Base-by-base conservation (phyloP, 2,888 invertebrate species). In the Seira musarum region DNA sequence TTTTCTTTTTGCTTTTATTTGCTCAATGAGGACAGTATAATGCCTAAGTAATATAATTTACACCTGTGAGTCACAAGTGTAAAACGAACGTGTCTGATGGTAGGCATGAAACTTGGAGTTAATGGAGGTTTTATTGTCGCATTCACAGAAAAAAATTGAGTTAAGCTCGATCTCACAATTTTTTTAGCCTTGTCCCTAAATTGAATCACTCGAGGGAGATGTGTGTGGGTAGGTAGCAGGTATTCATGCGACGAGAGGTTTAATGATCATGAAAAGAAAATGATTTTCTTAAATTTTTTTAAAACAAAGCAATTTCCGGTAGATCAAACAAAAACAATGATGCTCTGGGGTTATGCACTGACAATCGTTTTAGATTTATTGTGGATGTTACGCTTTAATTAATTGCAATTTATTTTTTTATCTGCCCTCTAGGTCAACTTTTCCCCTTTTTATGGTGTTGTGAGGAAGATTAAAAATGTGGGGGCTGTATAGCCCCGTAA, bases 401-500 rank as follows among this genome's bases (percentile, higher is more conserved):
- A 24, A 66, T 40, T 66, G 66, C 61, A 40, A 22, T 69, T 46
- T 19, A 46, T 66, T 6, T 25, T 77, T 70, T 80, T 68, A 22
- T 80, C 65, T 69, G 24, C 30, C 40, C 66, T 70, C 57, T 65
- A 80, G 80, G 74, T 80, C 64, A 65, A 65, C 71, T 13, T 72
- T 67, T 25, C 69, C 68, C 35, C 8, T 30, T 30, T 30, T 30
- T 70, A 30, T 65, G 57, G 66, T 74, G 49, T 46, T 70, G 70
- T 46, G 61, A 70, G 70, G 49, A 63, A 30, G 30, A 5, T 30
- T 30, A 80, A 78, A 79, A 77, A 83, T 84, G 84, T 66, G 76
- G 84, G 83, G 83, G 82, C 83, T 81, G 49, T 61, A 65, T 19
- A 81, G 83, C 84, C 84, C 84, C 84, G 72, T 46, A 57, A 70